phyloP scores from a whole-genome alignment of 2,888 invertebrate species.

The Hoplodrina blanda region DNA sequence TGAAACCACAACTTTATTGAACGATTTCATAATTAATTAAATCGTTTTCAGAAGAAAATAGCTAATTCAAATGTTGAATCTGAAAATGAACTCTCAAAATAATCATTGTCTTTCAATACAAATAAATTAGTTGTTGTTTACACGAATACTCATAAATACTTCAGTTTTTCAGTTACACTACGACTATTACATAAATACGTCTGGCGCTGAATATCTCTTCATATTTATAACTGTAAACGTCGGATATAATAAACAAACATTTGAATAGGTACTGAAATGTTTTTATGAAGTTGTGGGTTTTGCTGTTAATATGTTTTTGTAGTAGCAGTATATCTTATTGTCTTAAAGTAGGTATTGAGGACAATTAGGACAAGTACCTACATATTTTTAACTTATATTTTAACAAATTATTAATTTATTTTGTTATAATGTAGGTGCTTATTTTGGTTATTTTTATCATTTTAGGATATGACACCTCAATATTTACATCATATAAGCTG shows the following conservation, averaged over 20 bases:
- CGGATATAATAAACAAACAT: constrained; percentile 44
- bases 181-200: constrained; percentile 48
- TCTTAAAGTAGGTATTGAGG: no score
- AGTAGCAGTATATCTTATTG: neutral
- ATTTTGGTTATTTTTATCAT: no score
- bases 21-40: neutral
- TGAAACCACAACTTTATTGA: neutral
- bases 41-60: neutral
- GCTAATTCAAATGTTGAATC: neutral
- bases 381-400: no score
- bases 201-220: constrained; percentile 37
- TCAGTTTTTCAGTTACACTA: constrained; percentile 51
- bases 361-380: no score
- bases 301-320: neutral
- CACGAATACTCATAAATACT: constrained; percentile 36
- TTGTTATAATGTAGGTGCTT: no score
- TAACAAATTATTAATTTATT: no score
- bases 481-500: no score
- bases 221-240: constrained; percentile 49
- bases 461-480: no score
- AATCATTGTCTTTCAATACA: constrained; percentile 29
- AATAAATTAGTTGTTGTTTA: constrained; percentile 29
- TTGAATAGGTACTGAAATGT: constrained; percentile 16
- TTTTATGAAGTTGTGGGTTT: constrained; percentile 5
- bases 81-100: constrained; percentile 13